Percentiles rank a stretch among this genome's conserved stretches.
Conservation (phyloP, 2,113 vertebrate genomes). For the Pica pica region DNA sequence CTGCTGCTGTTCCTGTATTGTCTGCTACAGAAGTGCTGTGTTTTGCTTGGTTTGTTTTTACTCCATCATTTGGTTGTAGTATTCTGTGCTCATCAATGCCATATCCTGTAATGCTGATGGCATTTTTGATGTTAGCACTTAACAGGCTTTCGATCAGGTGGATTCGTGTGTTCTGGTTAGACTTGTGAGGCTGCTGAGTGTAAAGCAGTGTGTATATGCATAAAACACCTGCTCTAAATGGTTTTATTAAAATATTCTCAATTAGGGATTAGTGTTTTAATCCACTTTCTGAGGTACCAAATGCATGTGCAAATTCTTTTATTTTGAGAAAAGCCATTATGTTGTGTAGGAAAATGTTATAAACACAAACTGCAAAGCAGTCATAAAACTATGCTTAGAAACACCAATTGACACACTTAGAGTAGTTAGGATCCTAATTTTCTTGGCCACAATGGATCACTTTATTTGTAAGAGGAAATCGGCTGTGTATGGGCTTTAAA, state of each 20-base stretch:
- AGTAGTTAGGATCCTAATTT: not conserved
- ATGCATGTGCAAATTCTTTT: not conserved
- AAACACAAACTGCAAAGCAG: not conserved
- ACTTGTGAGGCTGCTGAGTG: not conserved
- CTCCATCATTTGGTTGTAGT: not conserved
- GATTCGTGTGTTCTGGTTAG: not conserved
- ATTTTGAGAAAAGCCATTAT: not conserved
- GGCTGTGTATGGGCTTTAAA: not conserved
- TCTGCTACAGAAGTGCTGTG: not conserved
- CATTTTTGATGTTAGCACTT: not conserved
- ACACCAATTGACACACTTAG: not conserved
- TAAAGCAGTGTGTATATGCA: not conserved
- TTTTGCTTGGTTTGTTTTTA: not conserved
- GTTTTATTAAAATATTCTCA: not conserved
- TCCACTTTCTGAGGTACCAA: not conserved
- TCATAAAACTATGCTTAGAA: not conserved
- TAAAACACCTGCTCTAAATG: not conserved
- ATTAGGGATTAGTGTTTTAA: not conserved
- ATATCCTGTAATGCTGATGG: fast-evolving
- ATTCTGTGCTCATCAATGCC: not conserved
- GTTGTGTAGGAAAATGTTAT: not conserved
- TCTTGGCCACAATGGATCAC: not conserved
- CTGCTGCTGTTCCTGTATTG: not conserved
- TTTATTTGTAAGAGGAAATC: not conserved
- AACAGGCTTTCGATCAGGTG: not conserved